phyloP scores from a whole-genome alignment of 35 echinoderm and acorn worm species.

The Strongylocentrotus purpuratus region DNA sequence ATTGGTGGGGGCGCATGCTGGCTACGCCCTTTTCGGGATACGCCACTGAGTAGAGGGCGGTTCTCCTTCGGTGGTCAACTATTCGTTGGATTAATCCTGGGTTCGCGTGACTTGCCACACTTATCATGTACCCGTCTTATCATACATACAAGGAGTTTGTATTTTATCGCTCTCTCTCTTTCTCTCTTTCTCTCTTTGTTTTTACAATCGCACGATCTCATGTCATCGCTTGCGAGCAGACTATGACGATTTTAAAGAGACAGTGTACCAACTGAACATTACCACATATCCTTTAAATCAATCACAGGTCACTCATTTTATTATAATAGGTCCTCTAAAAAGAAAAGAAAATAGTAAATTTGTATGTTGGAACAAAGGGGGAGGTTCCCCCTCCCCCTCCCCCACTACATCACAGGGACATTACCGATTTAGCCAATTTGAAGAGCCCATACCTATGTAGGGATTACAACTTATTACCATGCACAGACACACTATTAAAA shows the following conservation, averaged over 20 bases:
- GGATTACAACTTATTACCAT: too few relatives aligned
- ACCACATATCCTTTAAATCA: background rate
- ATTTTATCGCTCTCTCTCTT: background rate
- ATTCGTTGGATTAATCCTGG: background rate
- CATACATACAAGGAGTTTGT: background rate
- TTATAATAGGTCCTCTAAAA: too few relatives aligned
- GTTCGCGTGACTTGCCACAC: constrained; percentile 22
- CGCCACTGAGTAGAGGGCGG: background rate
- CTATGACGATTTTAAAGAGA: background rate
- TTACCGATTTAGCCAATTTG: too few relatives aligned
- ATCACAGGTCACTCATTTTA: background rate
- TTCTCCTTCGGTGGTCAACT: background rate
- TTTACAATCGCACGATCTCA: background rate
- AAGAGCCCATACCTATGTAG: too few relatives aligned
- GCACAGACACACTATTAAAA: too few relatives aligned
- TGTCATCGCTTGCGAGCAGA: background rate
- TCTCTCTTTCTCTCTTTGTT: background rate
- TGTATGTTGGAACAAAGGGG: too few relatives aligned
- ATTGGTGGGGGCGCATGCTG: background rate
- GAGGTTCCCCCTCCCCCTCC: too few relatives aligned
- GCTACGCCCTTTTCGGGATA: background rate
- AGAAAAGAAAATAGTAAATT: too few relatives aligned
- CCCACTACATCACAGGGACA: too few relatives aligned
- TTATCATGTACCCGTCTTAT: background rate
- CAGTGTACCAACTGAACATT: background rate